These are phyloP conservation scores for Melanocharis versteri DNA, from an alignment of 2,113 vertebrate species.

Conservation along the genomic window DNA sequence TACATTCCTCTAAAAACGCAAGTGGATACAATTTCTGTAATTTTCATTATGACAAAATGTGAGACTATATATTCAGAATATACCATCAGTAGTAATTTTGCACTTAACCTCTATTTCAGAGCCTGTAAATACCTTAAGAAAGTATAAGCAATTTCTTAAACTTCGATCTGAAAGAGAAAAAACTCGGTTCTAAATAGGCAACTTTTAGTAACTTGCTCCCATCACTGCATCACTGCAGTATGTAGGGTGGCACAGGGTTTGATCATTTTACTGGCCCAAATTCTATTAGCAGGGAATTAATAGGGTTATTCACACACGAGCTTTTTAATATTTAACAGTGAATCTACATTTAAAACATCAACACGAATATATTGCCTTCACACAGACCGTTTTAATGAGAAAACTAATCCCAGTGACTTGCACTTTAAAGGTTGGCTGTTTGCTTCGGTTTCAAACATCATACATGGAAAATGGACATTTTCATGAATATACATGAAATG, in stretches of 20 bases:
- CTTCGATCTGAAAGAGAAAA: neutral
- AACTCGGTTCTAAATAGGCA: neutral
- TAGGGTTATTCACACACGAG: neutral
- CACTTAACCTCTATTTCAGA: neutral
- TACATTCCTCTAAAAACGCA: neutral
- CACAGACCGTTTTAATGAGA: neutral
- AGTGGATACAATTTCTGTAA: neutral
- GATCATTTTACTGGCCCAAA: neutral
- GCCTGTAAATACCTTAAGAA: neutral
- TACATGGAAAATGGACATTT: neutral
- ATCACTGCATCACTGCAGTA: neutral
- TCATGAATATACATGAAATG: neutral
- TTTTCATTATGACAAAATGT: neutral
- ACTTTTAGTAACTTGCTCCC: neutral
- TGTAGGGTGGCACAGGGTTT: neutral
- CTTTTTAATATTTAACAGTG: neutral
- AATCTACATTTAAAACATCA: neutral
- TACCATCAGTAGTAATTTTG: neutral
- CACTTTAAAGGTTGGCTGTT: neutral
- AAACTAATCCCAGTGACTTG: neutral
- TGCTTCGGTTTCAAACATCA: neutral
- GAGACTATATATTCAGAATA: neutral
- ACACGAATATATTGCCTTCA: neutral
- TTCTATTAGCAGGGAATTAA: neutral
- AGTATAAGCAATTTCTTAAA: neutral